Conservation (phyloP, 2,113 vertebrate species). For the Equus przewalskii region DNA sequence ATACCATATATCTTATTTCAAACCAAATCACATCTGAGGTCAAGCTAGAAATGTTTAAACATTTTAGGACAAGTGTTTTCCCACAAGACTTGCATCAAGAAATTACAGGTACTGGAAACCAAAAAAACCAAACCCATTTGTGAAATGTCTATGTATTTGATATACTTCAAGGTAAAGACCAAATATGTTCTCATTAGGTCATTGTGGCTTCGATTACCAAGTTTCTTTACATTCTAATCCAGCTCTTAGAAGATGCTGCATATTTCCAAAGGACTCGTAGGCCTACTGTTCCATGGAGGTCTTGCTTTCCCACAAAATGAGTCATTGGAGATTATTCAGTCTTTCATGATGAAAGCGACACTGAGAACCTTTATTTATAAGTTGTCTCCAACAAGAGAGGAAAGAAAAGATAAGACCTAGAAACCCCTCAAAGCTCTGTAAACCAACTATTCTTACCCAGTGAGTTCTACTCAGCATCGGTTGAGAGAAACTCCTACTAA, state of each 20-base stretch:
- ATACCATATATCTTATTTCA: neutral
- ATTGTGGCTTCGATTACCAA: neutral
- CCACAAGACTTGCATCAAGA: neutral
- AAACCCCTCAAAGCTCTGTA: neutral
- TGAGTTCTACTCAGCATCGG: fast-evolving
- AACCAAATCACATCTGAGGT: constrained; percentile 25
- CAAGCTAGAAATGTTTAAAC: constrained; percentile 31
- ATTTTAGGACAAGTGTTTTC: neutral
- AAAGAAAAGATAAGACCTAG: neutral
- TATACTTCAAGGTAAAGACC: neutral
- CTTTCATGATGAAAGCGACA: neutral
- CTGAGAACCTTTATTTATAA: neutral
- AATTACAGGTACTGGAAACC: constrained; percentile 11
- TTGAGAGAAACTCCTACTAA: neutral
- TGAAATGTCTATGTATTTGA: neutral
- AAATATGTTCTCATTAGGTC: neutral
- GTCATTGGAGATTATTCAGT: neutral
- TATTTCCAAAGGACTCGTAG: neutral
- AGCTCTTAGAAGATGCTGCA: neutral
- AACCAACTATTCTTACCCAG: neutral
- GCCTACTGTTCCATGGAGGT: neutral
- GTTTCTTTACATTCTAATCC: constrained; percentile 13
- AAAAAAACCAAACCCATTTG: constrained; percentile 10
- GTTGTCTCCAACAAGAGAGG: neutral
- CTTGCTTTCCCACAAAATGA: neutral